Base-by-base conservation (phyloP, 2,888 invertebrate genomes). In the Zele albiditarsus region DNA sequence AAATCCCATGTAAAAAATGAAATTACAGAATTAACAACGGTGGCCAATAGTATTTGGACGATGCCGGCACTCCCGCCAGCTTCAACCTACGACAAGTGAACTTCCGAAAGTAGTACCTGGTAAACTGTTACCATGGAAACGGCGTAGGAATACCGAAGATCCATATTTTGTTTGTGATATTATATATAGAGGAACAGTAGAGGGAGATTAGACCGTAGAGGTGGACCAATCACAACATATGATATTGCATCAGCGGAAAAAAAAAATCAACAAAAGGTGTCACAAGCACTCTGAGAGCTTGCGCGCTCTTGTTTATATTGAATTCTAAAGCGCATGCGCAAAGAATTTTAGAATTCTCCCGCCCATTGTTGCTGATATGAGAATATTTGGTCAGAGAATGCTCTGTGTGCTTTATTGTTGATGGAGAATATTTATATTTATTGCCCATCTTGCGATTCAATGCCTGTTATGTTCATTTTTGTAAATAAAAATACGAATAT, bases 71-170 rank as follows among this genome's bases (percentile, higher is more conserved):
- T 82, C 80, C 83, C 82, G 84, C 84, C 79, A 78, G 81, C 81
- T 79, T 77, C 78, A 78, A 80, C 76, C 79, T 78, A 79, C 82
- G 81, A 82, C 78, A 81, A 77, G 78, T 77, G 83, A 84, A 84
- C 82, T 85, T 87, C 84, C 84, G 85, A 84, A 86, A 86, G 85
- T 86, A 86, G 85, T 84, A 71, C 84, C 85, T 73, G 57, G 81
- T 84, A 83, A 82, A 82, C 84, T 79, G 86, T 86, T 85, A 76
- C 83, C 80, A 84, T 84, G 83, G 79, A 77, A 81, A 82, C 85
- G 74, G 78, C 80, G 82, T 71, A 81, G 77, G 72, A 62, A 79
- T 79, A 79, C 53, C 16, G 38, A 42, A 60, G 58, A 77, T 77
- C 77, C 77, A 77, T 77, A 77, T 75, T 77, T 63, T 63, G 14